Base-by-base conservation (phyloP, 2,888 invertebrate genomes). In the Melangyna quadrimaculata region DNA sequence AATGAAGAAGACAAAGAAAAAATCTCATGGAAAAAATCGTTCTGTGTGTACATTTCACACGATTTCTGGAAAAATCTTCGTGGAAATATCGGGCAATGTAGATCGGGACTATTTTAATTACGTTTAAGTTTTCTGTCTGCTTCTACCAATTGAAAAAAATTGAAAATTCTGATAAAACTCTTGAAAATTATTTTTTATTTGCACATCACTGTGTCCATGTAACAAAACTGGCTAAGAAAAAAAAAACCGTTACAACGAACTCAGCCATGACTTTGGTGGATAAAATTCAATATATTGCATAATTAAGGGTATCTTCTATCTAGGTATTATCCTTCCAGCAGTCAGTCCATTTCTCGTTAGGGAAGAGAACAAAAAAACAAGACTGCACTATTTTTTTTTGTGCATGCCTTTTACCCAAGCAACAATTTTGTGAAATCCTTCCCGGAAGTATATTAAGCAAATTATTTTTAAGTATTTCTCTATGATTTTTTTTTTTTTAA, bases 381-480 rank as follows among this genome's bases (percentile, higher is more conserved):
- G 45, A 63, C 32, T 57, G 43, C 10, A 24, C 35, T 10, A 19
- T 17, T 48, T 29, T 51, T 70, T 70, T 37, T 51, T 48, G 43
- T 14, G 17, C 24, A 24, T 19, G 22, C 37, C 32, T 24, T 59
- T 78, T 83, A 65, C 57, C 40, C 40, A 74, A 73, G 69, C 78
- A 74, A 65, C 63, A 59, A 57, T 71, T 78, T 78, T 55, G n/a
- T n/a, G 14, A 84, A 75, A 70, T 84, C 74, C 79, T 27, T 67
- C 53, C 53, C 83, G 83, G 83, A 84, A 79, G 74, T 71, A 84
- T 79, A 84, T 79, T 79, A 84, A 84, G 83, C 83, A 84, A 84
- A 84, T 84, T 84, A 79, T 84, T 84, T 79, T 75, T 74, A 79
- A 84, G 79, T 79, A 75, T 74, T 79, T 75, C 12, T 19, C 3